phyloP scores from a whole-genome alignment of 2,888 invertebrate genomes.

The Acanthosoma haemorrhoidale region DNA sequence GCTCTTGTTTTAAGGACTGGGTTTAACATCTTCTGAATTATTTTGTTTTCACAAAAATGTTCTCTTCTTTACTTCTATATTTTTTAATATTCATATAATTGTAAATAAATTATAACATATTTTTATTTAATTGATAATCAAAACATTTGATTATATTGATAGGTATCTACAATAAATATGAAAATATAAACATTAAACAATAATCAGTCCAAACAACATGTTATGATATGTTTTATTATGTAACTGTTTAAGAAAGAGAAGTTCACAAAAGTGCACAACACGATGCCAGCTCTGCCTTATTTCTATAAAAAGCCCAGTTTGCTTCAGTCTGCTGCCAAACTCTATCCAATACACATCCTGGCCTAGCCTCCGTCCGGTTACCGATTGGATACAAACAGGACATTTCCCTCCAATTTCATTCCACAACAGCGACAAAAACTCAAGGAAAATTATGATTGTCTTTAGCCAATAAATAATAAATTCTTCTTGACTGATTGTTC shows the following conservation, averaged over 20 bases:
- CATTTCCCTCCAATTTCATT: neutral
- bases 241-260: constrained; percentile 8
- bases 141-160: too few relatives aligned
- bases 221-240: neutral
- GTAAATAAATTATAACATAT: too few relatives aligned
- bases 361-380: constrained; percentile 13
- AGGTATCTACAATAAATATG: too few relatives aligned
- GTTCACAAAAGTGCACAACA: constrained; percentile 35
- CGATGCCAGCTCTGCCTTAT: constrained; percentile 37
- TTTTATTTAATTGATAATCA: too few relatives aligned
- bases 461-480: neutral
- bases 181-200: too few relatives aligned
- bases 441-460: neutral
- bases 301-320: constrained; percentile 38
- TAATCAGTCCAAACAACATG: too few relatives aligned
- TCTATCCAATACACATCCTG: constrained; percentile 33
- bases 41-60: too few relatives aligned
- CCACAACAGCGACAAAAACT: neutral
- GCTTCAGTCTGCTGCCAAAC: constrained; percentile 39
- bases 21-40: too few relatives aligned
- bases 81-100: too few relatives aligned
- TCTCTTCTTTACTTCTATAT: too few relatives aligned
- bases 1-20: too few relatives aligned
- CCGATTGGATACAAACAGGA: neutral
- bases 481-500: neutral